These are phyloP conservation scores for Drosophila neocordata DNA, from an alignment of 1,140 invertebrate genomes.

Conservation along the genomic window DNA sequence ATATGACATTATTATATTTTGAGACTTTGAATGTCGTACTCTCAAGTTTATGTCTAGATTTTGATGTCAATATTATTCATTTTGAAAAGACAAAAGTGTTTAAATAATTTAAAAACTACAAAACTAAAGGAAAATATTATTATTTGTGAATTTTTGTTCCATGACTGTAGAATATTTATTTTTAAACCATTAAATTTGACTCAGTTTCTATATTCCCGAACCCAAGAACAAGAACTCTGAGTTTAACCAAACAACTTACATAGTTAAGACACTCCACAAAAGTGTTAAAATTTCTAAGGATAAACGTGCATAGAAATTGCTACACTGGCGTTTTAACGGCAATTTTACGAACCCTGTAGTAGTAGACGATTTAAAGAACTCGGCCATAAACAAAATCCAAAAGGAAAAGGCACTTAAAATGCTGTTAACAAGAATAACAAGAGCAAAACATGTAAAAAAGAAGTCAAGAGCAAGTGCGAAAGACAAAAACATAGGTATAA, in stretches of 20 bases:
- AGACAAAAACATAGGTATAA: neutral
- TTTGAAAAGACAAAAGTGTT: too few relatives aligned
- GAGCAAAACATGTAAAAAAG: constrained; percentile 18
- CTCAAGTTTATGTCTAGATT: too few relatives aligned
- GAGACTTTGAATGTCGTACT: too few relatives aligned
- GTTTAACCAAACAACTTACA: neutral
- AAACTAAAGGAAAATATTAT: too few relatives aligned
- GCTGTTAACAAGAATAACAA: constrained; percentile 35
- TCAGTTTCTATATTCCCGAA: too few relatives aligned
- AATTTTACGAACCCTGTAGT: constrained; percentile 47
- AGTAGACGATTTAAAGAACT: constrained; percentile 19
- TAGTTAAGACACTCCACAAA: neutral
- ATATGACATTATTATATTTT: too few relatives aligned
- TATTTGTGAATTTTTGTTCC: too few relatives aligned
- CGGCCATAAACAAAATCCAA: constrained; percentile 59
- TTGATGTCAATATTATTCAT: too few relatives aligned
- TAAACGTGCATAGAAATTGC: constrained; percentile 38
- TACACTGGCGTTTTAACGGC: constrained; percentile 38
- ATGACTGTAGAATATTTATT: too few relatives aligned
- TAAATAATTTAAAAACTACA: too few relatives aligned
- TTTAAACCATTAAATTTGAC: too few relatives aligned
- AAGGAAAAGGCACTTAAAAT: constrained; percentile 43
- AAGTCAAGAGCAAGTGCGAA: constrained; percentile 51
- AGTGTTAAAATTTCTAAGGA: constrained; percentile 1
- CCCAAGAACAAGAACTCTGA: neutral